Percentiles rank a stretch among this genome's conserved stretches.
Evolutionary conservation across 92 coral and sea anemone species (phyloP).

Genomic region (Palythoa heliodiscus): DNA sequence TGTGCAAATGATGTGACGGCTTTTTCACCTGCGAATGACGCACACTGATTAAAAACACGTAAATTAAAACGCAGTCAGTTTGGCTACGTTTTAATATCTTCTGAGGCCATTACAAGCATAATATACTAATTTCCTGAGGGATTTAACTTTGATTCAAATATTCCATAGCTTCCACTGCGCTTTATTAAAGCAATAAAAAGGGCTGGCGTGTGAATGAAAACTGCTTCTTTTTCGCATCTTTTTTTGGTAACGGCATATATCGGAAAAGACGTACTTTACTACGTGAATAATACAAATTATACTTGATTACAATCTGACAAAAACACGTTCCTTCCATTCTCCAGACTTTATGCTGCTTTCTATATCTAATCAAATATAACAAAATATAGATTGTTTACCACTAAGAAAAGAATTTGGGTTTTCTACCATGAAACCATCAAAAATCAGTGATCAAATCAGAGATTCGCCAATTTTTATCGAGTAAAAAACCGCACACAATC

Average conservation of each 20-base stretch:
- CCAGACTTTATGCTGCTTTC: background rate
- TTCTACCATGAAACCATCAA: too few relatives aligned
- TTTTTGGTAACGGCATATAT: background rate
- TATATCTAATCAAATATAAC: background rate
- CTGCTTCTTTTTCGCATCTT: background rate
- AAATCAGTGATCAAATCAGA: background rate
- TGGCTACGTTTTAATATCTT: slow-evolving; percentile 35
- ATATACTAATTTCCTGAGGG: slow-evolving; percentile 41
- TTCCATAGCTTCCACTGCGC: slow-evolving; percentile 12
- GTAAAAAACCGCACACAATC: slow-evolving; percentile 30
- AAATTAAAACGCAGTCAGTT: slow-evolving; percentile 34
- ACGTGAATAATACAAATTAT: background rate
- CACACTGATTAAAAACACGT: slow-evolving; percentile 10
- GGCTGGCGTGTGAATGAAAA: background rate
- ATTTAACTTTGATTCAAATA: slow-evolving; percentile 39
- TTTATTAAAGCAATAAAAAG: background rate
- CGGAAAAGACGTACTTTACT: background rate
- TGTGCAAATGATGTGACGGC: background rate
- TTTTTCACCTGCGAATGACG: slow-evolving; percentile 31
- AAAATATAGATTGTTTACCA: slow-evolving; percentile 9
- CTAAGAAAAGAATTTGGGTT: background rate
- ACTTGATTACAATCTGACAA: background rate
- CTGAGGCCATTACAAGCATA: slow-evolving; percentile 22
- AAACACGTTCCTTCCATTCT: background rate
- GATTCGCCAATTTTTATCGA: background rate